Evolutionary conservation across 2,888 invertebrate genomes (phyloP).

Genomic region (Syritta pipiens): DNA sequence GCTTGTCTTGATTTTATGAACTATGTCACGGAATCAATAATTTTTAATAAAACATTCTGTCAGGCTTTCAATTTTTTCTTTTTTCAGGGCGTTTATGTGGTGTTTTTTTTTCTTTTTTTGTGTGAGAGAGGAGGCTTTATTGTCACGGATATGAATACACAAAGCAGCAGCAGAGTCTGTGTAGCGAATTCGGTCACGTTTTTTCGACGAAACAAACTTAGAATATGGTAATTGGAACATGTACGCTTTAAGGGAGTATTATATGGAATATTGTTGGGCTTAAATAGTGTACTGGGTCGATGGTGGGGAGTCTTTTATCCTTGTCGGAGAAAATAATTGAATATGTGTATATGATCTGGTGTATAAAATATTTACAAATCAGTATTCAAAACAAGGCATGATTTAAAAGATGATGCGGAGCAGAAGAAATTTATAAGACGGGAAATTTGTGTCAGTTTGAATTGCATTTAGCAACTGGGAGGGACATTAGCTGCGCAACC

Average conservation of each 20-base stretch:
- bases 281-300: neutral
- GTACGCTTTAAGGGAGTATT: conserved; percentile 2
- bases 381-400: too few species aligned
- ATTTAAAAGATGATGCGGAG: too few species aligned
- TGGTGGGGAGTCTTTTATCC: neutral
- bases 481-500: too few species aligned
- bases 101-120: neutral
- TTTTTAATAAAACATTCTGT: conserved; percentile 67
- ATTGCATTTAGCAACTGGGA: too few species aligned
- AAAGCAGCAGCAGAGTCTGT: conserved; percentile 36
- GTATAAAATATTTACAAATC: too few species aligned
- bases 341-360: too few species aligned
- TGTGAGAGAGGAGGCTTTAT: neutral
- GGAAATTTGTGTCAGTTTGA: too few species aligned
- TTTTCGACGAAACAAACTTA: conserved; percentile 13
- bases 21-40: conserved; percentile 68
- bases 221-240: conserved; percentile 59
- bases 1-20: conserved; percentile 66
- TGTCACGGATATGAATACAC: conserved; percentile 9
- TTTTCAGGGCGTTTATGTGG: neutral
- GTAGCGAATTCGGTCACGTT: conserved; percentile 56
- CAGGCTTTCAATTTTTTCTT: conserved; percentile 7
- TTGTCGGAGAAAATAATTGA: too few species aligned
- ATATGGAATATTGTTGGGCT: neutral
- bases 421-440: too few species aligned